phyloP scores from a whole-genome alignment of 2,797 vertebrate species.

The Malacoraja senta region DNA sequence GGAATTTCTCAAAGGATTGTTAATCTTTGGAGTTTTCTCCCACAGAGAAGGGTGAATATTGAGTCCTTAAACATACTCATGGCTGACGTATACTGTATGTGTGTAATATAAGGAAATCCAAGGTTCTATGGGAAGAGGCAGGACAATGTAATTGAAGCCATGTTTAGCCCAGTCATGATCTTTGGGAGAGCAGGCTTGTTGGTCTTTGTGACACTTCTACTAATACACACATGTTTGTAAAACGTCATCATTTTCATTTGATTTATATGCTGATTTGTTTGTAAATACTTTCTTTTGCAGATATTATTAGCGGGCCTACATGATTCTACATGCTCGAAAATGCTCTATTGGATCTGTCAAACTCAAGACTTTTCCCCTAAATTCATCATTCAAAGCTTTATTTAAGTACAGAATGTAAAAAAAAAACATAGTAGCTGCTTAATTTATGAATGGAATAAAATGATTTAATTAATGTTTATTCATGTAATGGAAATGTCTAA shows the following conservation, averaged over 20 bases:
- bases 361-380: not conserved
- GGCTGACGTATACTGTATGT: too few species aligned
- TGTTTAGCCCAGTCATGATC: too few species aligned
- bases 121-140: too few species aligned
- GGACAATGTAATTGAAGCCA: too few species aligned
- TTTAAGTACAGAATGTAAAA: not conserved
- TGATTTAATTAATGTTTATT: not conserved
- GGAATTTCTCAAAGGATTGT: too few species aligned
- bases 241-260: not conserved
- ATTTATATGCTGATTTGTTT: not conserved
- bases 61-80: too few species aligned
- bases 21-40: too few species aligned
- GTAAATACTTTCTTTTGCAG: slow-evolving; percentile 11
- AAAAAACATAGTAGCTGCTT: not conserved
- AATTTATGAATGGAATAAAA: slow-evolving; percentile 1
- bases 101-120: too few species aligned
- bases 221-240: not conserved
- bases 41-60: too few species aligned
- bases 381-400: not conserved
- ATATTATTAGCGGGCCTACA: not conserved
- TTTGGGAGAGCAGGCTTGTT: too few species aligned
- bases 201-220: too few species aligned
- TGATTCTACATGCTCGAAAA: not conserved
- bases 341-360: not conserved
- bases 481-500: not conserved